Evolutionary conservation across 2,113 vertebrate species (phyloP).

Genomic region (Anhinga anhinga): DNA sequence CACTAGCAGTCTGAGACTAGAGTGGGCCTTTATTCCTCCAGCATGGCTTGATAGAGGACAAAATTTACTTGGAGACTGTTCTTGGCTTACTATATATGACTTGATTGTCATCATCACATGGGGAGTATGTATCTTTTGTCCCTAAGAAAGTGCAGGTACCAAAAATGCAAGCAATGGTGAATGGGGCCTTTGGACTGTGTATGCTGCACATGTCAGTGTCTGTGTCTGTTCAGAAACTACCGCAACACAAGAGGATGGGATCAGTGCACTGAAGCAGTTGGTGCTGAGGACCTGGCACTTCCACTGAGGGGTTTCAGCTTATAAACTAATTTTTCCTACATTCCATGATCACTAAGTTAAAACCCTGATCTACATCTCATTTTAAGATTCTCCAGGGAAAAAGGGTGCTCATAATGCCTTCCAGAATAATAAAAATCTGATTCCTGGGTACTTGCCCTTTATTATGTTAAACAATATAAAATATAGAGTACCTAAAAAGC

Average conservation of each 20-base stretch:
- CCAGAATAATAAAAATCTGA: neutral
- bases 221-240: neutral
- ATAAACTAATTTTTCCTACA: neutral
- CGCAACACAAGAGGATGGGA: accelerated
- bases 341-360: neutral
- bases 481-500: neutral
- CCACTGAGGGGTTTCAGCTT: neutral
- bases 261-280: neutral
- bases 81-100: neutral
- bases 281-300: neutral
- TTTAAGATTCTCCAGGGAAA: neutral
- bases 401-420: neutral
- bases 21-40: neutral
- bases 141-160: neutral
- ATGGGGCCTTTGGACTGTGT: accelerated
- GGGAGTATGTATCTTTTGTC: neutral
- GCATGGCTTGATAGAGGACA: neutral
- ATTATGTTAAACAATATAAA: neutral
- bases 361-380: neutral
- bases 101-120: neutral
- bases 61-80: neutral
- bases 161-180: neutral
- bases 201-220: accelerated
- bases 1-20: neutral
- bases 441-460: neutral